A percentile compares a stretch with the other conserved stretches of the same genome.
Conservation (phyloP, 2,113 vertebrate genomes). For the Oreochromis aureus region DNA sequence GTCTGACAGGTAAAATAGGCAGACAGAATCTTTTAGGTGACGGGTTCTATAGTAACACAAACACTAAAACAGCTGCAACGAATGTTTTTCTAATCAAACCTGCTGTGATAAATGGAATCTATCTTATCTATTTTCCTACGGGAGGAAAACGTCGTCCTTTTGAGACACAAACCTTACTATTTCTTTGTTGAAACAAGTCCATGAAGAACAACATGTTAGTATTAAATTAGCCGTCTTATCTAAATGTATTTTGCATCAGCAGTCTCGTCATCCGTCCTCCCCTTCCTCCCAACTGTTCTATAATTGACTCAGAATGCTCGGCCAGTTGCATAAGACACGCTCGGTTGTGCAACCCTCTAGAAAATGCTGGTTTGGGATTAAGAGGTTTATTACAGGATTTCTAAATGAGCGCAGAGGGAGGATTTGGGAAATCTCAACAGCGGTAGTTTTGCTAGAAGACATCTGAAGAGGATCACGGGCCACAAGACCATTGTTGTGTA, state of each 20-base stretch:
- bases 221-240: background rate
- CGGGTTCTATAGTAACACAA: background rate
- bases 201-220: background rate
- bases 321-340: conserved; percentile 40
- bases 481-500: background rate
- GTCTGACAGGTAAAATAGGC: background rate
- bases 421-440: conserved; percentile 24
- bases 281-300: conserved; percentile 15
- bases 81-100: background rate
- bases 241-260: background rate
- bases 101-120: background rate
- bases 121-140: background rate
- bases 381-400: conserved; percentile 34
- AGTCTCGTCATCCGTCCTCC: background rate
- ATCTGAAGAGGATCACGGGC: conserved; percentile 3
- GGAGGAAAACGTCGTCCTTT: rapidly evolving
- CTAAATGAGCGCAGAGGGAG: conserved; percentile 12
- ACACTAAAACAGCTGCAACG: background rate
- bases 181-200: background rate
- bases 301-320: conserved; percentile 17
- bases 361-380: conserved; percentile 53
- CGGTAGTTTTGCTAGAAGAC: conserved; percentile 13
- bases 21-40: background rate
- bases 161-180: background rate
- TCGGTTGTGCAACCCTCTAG: conserved; percentile 35